A percentile compares a stretch with the other conserved stretches of the same genome.
These are phyloP conservation scores for Martes martes DNA, from an alignment of 2,113 vertebrate species.

Conservation along the genomic window DNA sequence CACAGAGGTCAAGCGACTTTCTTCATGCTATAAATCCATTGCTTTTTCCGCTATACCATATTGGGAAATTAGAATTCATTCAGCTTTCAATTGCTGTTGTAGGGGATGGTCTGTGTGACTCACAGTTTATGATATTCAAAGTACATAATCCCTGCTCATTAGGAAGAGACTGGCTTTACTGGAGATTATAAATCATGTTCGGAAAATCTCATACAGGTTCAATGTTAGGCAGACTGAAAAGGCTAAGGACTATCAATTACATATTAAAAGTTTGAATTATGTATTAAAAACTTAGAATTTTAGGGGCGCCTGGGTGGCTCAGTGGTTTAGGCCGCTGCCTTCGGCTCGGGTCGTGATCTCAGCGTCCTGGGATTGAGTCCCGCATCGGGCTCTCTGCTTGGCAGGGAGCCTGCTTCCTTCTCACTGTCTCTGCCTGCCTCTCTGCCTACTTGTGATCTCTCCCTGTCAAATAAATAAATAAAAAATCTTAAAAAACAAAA, in stretches of 20 bases:
- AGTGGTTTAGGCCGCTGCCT: too few species aligned
- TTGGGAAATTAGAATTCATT: background rate
- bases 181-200: background rate
- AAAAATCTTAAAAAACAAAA: too few species aligned
- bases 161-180: background rate
- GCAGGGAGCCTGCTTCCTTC: too few species aligned
- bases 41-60: background rate
- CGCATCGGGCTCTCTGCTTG: too few species aligned
- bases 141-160: background rate
- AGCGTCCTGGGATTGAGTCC: too few species aligned
- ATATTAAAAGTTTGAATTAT: background rate
- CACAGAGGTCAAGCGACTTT: background rate
- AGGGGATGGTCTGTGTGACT: background rate
- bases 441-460: too few species aligned
- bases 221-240: background rate
- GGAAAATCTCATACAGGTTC: background rate
- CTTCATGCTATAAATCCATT: background rate
- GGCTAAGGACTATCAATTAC: background rate
- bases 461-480: too few species aligned
- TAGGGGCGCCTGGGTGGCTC: too few species aligned
- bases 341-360: too few species aligned
- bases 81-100: background rate
- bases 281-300: background rate
- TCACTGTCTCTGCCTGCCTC: too few species aligned
- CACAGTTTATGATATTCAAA: background rate